Base-by-base conservation (phyloP, 2,888 invertebrate species). In the Carcina quercana region DNA sequence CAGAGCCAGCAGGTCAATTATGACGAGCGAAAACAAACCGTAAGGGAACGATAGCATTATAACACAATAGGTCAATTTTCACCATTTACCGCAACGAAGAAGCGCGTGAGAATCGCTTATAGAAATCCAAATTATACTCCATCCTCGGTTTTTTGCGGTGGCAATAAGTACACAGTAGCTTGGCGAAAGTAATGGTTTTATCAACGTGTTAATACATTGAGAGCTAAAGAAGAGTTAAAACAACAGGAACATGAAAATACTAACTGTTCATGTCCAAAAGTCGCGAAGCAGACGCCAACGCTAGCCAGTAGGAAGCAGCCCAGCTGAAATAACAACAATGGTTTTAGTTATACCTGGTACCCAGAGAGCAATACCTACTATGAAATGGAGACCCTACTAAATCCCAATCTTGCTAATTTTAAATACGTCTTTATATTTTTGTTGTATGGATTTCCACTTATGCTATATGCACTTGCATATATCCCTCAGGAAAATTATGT, bases 191-290 rank as follows among this genome's bases (percentile, higher is more conserved):
- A 60, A 64, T 56, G 43, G 42, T 30, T 40, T 36, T 43, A 43
- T 47, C 38, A 46, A 40, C 37, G 42, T 25, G 38, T 31, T 40
- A 42, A 49, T 32, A 45, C n/a, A 22, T 30, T 15, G 36, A 28
- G 30, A 33, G 36, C 33, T 35, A 32, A 28, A 34, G 49, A 38
- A 42, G 38, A 41, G 40, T 40, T 7, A 24, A 22, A 29, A 47
- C 32, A 44, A 45, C 37, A 38, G 41, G 47, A 59, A 53, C 57
- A 53, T 48, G 43, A 53, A 50, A 39, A 70, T 79, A 83, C 83
- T 82, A 68, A 83, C 83, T 82, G 82, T 74, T 82, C 78, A 62
- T 66, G 59, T 62, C 82, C 82, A 64, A 83, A 83, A 65, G 83
- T 83, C 68, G 82, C 82, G 57, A 69, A 55, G 75, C 75, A 70